These are phyloP conservation scores for Glossophaga mutica DNA, from an alignment of 2,797 vertebrate species.

Conservation along the genomic window DNA sequence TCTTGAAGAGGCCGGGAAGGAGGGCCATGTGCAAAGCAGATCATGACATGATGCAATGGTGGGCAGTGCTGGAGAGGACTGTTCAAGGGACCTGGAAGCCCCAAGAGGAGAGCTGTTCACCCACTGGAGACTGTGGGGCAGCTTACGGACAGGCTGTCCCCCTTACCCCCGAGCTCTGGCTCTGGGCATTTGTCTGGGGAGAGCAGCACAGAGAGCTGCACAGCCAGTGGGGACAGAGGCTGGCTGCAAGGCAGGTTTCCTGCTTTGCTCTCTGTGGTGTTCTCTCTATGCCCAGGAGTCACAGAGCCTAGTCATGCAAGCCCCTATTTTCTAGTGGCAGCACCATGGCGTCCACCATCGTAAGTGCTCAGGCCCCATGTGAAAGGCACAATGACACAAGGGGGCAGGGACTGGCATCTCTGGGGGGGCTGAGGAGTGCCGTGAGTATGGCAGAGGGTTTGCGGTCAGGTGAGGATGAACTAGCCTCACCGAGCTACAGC, in stretches of 20 bases:
- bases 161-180: rapidly evolving
- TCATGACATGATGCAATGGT: neutral
- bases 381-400: neutral
- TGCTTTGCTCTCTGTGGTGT: neutral
- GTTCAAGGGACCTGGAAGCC: neutral
- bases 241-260: neutral
- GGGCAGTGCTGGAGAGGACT: neutral
- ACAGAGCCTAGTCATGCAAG: neutral
- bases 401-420: neutral
- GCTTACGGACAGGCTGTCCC: neutral
- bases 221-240: neutral
- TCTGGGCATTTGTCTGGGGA: neutral
- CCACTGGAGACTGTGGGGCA: neutral
- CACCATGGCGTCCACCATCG: neutral
- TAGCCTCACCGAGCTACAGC: neutral
- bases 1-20: neutral
- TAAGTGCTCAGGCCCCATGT: neutral
- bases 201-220: neutral
- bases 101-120: neutral
- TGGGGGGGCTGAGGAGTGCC: neutral
- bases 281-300: neutral
- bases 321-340: neutral
- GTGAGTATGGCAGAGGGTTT: neutral
- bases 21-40: neutral
- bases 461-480: neutral